Base-by-base conservation (phyloP, 2,888 invertebrate genomes). In the Arenicola marina region DNA sequence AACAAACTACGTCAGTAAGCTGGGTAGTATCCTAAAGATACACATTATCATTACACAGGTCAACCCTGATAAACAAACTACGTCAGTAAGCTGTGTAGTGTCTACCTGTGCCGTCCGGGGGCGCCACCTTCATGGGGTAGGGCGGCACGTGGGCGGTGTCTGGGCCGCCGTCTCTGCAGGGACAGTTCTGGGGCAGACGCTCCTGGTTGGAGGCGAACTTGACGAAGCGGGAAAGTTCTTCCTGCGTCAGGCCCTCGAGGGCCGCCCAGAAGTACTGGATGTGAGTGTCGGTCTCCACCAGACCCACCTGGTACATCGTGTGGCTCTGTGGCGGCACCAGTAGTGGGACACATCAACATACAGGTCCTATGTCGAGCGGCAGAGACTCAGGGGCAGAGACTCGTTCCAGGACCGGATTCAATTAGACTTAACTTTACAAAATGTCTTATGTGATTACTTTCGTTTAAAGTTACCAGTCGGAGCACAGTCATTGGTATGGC, bases 191-290 rank as follows among this genome's bases (percentile, higher is more conserved):
- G 2, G 82, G 83, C 18, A 83, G 78, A 32, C 83, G 73, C 59
- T 83, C 81, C 72, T 83, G 83, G 73, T 82, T 83, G 69, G 82
- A 79, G 24, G 82, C 78, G 74, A 83, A 83, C 71, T 81, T 82
- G 65, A 83, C 78, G 68, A 83, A 83, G 57, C 74, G 71, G 51
- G 76, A 71, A 62, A 83, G 70, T 56, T 83, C 82, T 46, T 80
- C 79, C 61, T 76, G 75, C 45, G 75, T 76, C 24, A 83, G 71
- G 38, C 73, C 68, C 62, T 81, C 80, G 55, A 83, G 67, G 4
- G 78, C 76, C 28, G 67, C 71, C 83, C 83, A 83, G 76, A 83
- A 83, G 65, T 73, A 78, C 66, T 80, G 74, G 44, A 83, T 78
- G 66, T 83, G 82, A 38, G 70, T 65, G 66, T 83, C 82, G 4